Conservation (phyloP, 30 jellyfish, hydroid and myxozoan genomes). For the Chrysaora quinquecirrha region DNA sequence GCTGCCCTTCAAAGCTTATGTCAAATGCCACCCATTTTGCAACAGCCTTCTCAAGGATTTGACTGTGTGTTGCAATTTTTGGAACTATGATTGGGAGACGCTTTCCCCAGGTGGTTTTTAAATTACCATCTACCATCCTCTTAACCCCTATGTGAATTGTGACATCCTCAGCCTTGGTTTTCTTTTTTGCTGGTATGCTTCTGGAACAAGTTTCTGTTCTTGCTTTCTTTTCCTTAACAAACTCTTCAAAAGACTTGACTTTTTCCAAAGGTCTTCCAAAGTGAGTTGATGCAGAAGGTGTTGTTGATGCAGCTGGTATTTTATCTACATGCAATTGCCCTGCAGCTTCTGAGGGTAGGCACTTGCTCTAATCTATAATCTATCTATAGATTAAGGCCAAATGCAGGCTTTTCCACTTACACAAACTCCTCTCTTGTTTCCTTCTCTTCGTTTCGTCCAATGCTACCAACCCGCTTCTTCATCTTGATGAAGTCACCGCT, state of each 20-base stretch:
- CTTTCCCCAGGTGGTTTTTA: too few species aligned
- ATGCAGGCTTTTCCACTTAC: too few species aligned
- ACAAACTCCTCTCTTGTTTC: too few species aligned
- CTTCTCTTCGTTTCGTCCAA: too few species aligned
- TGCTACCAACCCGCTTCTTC: too few species aligned
- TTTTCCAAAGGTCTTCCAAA: constrained; percentile 9
- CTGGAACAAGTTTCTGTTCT: not conserved
- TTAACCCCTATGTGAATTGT: constrained; percentile 4
- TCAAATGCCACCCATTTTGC: constrained; percentile 53
- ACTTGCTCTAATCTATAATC: not conserved
- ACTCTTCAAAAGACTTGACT: too few species aligned
- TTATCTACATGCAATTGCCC: not conserved
- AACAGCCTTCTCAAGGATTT: constrained; percentile 8
- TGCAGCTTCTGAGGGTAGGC: not conserved
- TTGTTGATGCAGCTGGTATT: not conserved
- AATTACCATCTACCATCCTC: too few species aligned
- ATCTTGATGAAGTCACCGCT: too few species aligned
- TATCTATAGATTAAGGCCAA: too few species aligned
- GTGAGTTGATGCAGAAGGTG: not conserved
- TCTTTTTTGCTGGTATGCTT: not conserved
- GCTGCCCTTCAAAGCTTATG: constrained; percentile 2
- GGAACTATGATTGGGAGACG: constrained; percentile 38
- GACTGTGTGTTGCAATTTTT: constrained; percentile 4
- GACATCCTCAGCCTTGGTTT: constrained; percentile 11
- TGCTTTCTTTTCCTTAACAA: not conserved